These are phyloP conservation scores for Priapulus caudatus DNA, from an alignment of 2,888 invertebrate genomes.

Conservation along the genomic window DNA sequence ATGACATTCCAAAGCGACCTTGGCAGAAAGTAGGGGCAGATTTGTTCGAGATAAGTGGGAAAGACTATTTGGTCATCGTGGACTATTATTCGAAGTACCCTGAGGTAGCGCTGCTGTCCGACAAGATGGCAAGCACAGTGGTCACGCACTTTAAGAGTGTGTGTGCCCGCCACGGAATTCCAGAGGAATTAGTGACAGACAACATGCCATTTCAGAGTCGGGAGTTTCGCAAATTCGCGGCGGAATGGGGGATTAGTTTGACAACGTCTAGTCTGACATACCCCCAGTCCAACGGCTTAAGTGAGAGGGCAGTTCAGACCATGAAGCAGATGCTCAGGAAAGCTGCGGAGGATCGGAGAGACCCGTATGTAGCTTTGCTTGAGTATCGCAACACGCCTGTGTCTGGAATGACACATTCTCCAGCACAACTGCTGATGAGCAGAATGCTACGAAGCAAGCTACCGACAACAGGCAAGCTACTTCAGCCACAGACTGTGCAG, in stretches of 20 bases:
- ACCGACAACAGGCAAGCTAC: too few species aligned
- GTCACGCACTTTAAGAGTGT: conserved; percentile 16
- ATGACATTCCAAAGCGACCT: conserved; percentile 19
- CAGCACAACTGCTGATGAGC: conserved; percentile 20
- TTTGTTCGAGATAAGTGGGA: conserved; percentile 19
- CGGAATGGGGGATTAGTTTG: too few species aligned
- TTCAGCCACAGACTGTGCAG: too few species aligned
- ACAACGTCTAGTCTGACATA: too few species aligned
- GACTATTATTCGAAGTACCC: conserved; percentile 23
- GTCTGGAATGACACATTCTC: conserved; percentile 16
- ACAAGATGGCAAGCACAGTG: conserved; percentile 18
- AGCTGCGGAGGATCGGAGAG: too few species aligned
- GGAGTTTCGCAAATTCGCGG: too few species aligned
- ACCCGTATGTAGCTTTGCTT: too few species aligned
- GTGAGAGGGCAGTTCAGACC: too few species aligned
- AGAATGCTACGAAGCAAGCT: conserved; percentile 15
- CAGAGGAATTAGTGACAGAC: conserved; percentile 17
- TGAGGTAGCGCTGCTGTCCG: conserved; percentile 16
- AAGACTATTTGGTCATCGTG: conserved; percentile 19
- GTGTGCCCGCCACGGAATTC: conserved; percentile 18
- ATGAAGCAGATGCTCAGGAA: too few species aligned
- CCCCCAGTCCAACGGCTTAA: too few species aligned
- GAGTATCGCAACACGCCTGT: too few species aligned
- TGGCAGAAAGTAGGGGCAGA: conserved; percentile 23
- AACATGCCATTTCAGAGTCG: too few species aligned